These are phyloP conservation scores for Pipa parva DNA, from an alignment of 2,113 vertebrate species.

Conservation along the genomic window DNA sequence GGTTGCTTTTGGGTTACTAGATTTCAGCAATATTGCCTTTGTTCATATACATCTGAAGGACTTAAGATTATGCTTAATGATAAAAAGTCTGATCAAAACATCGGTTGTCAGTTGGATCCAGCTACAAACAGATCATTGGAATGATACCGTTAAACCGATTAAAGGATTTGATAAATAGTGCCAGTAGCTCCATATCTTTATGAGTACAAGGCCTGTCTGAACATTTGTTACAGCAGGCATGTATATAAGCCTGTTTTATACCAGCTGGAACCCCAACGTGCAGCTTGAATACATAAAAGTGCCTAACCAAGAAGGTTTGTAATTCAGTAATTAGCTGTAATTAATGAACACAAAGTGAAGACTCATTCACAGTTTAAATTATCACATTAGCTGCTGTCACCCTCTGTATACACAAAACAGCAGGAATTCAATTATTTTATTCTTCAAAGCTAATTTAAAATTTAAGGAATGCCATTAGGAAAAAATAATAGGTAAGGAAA, in stretches of 20 bases:
- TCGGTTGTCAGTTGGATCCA: too few relatives aligned
- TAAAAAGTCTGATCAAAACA: too few relatives aligned
- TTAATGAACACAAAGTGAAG: conserved; percentile 98
- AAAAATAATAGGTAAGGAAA: conserved; percentile 81
- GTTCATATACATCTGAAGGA: too few relatives aligned
- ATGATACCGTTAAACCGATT: not conserved
- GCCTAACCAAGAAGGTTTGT: conserved; percentile 85
- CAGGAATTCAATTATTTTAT: conserved; percentile 96
- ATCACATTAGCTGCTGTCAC: conserved; percentile 99
- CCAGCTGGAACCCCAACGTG: conserved; percentile 82
- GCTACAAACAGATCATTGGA: too few relatives aligned
- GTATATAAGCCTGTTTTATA: conserved; percentile 76
- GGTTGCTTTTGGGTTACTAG: too few relatives aligned
- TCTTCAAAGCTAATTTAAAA: conserved; percentile 93
- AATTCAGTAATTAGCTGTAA: conserved; percentile 98
- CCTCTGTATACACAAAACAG: conserved; percentile 96
- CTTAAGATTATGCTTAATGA: too few relatives aligned
- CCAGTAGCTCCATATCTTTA: not conserved
- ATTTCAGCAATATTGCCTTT: too few relatives aligned
- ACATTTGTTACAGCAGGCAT: conserved; percentile 69
- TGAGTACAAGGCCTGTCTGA: conserved; percentile 6
- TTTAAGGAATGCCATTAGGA: conserved; percentile 85
- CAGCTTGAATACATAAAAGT: conserved; percentile 82
- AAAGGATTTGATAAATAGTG: not conserved
- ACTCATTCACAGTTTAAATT: conserved; percentile 99